Evolutionary conservation across 2,888 invertebrate species (phyloP).

Genomic region (Epinotia demarniana): DNA sequence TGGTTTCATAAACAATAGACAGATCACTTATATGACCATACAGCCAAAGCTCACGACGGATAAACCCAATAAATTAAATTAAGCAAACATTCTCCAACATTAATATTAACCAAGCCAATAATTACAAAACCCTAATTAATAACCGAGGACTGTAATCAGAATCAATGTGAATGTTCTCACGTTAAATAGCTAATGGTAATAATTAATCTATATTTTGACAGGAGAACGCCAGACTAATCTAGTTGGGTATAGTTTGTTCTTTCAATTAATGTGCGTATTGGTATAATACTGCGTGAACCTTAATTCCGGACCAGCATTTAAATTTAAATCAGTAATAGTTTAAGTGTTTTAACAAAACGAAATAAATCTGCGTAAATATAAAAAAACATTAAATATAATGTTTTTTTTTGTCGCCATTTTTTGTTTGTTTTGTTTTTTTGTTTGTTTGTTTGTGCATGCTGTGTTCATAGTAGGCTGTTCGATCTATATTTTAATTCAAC

Average conservation of each 20-base stretch:
- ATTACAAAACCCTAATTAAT: slow-evolving; percentile 55
- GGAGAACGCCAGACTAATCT: slow-evolving; percentile 55
- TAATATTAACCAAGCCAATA: slow-evolving; percentile 56
- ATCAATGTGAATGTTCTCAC: slow-evolving; percentile 69
- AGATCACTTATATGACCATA: no score
- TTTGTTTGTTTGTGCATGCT: no score
- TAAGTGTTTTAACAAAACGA: no score
- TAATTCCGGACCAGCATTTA: background rate
- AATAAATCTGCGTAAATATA: no score
- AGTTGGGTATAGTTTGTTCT: slow-evolving; percentile 45
- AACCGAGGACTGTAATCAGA: slow-evolving; percentile 64
- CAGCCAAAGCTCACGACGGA: background rate
- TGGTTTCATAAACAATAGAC: no score
- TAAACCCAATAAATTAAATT: slow-evolving; percentile 24
- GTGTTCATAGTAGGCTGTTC: no score
- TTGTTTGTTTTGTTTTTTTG: no score
- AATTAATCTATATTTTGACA: slow-evolving; percentile 76
- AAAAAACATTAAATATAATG: no score
- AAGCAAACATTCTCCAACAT: slow-evolving; percentile 37
- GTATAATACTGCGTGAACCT: background rate
- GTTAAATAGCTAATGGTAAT: slow-evolving; percentile 67
- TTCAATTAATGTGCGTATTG: slow-evolving; percentile 38
- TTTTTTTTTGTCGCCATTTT: no score
- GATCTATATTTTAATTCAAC: no score
- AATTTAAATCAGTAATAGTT: no score